phyloP scores from a whole-genome alignment of 2,113 vertebrate species.

The Eonycteris spelaea region DNA sequence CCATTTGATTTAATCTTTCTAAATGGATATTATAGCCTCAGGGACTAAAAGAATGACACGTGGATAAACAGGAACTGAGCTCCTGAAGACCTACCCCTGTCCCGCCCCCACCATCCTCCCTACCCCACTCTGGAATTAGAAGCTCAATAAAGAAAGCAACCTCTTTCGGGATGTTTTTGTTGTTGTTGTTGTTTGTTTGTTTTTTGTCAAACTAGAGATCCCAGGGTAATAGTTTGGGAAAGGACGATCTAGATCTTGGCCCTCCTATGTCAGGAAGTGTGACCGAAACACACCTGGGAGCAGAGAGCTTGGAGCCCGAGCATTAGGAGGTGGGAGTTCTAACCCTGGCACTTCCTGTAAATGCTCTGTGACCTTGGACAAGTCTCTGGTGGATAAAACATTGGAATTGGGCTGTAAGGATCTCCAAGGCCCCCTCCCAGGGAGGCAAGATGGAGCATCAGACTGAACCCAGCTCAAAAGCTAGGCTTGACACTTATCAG shows the following conservation, averaged over 20 bases:
- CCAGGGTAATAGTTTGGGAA: not conserved
- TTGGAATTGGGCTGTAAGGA: not conserved
- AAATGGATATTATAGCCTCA: constrained; percentile 66
- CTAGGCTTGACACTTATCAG: not conserved
- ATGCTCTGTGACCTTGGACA: not conserved
- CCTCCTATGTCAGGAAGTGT: not conserved
- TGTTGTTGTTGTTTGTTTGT: not conserved
- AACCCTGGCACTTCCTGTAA: not conserved
- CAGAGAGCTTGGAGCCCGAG: not conserved
- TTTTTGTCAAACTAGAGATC: not conserved
- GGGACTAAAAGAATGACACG: constrained; percentile 6
- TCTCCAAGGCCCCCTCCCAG: not conserved
- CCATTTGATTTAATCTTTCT: constrained; percentile 51
- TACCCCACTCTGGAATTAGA: not conserved
- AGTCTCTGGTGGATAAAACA: not conserved
- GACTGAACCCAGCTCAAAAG: not conserved
- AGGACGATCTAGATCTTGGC: not conserved
- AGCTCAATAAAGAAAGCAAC: not conserved
- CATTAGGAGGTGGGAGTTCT: not conserved
- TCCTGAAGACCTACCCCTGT: not conserved
- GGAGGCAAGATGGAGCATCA: not conserved
- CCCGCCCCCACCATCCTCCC: not conserved
- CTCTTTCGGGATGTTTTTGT: not conserved
- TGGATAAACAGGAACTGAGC: constrained; percentile 64
- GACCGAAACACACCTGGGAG: not conserved